Evolutionary conservation across 2,113 vertebrate species (phyloP).

Genomic region (Uropsilus gracilis): DNA sequence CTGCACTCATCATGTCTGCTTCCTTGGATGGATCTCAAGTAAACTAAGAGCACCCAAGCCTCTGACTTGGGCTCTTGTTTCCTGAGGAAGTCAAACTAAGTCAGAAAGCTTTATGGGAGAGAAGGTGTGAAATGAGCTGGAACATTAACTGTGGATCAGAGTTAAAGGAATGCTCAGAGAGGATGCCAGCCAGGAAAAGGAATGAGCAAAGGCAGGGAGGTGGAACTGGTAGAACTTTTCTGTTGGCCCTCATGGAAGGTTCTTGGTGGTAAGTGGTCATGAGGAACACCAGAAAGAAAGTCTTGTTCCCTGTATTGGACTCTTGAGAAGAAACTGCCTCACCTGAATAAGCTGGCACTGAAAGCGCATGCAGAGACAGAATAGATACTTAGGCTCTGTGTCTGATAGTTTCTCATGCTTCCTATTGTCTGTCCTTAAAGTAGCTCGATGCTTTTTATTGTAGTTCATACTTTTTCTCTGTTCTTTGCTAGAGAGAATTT

Average conservation of each 20-base stretch:
- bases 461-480: neutral
- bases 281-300: neutral
- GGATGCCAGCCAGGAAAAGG: neutral
- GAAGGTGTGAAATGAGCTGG: neutral
- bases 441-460: neutral
- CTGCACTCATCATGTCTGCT: neutral
- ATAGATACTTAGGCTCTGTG: neutral
- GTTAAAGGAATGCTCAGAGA: neutral
- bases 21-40: neutral
- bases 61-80: constrained; percentile 40
- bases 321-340: constrained; percentile 9
- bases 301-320: neutral
- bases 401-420: neutral
- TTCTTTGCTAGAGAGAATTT: neutral
- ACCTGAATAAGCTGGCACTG: neutral
- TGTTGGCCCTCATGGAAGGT: neutral
- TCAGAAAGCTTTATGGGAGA: neutral
- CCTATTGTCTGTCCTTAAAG: neutral
- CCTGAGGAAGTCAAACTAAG: neutral
- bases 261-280: neutral
- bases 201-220: neutral
- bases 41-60: neutral
- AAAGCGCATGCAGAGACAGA: neutral
- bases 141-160: neutral
- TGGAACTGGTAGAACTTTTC: neutral